A percentile compares a stretch with the other conserved stretches of the same genome.
phyloP scores from a whole-genome alignment of 1,140 invertebrate species.

The Temnothorax longispinosus region DNA sequence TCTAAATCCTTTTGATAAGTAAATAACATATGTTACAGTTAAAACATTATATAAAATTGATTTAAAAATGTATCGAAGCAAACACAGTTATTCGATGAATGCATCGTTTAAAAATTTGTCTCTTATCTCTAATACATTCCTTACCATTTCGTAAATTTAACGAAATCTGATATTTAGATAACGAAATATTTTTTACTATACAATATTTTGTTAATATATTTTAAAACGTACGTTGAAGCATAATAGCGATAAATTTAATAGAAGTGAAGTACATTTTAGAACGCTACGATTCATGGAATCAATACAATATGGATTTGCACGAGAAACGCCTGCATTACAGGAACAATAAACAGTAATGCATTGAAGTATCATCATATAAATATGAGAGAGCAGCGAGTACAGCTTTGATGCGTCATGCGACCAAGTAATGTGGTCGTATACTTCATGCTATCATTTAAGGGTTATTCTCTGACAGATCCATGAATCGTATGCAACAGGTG shows the following conservation, averaged over 20 bases:
- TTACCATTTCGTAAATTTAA: not conserved
- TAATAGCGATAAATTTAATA: not conserved
- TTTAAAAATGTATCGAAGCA: not conserved
- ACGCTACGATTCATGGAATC: not conserved
- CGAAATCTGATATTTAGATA: not conserved
- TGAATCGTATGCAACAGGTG: slow-evolving; percentile 39
- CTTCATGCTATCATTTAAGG: slow-evolving; percentile 29
- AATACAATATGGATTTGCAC: not conserved
- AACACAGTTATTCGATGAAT: slow-evolving; percentile 40
- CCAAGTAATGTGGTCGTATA: not conserved
- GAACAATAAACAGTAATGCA: not conserved
- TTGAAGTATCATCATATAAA: slow-evolving; percentile 10
- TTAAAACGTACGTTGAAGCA: not conserved
- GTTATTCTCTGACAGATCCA: slow-evolving; percentile 30
- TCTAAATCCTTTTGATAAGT: not conserved
- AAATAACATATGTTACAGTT: not conserved
- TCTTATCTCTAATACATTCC: not conserved
- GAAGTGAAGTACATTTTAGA: not conserved
- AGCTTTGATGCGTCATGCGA: not conserved
- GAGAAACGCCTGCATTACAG: not conserved
- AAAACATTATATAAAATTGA: slow-evolving; percentile 2
- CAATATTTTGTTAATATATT: not conserved
- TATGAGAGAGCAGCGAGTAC: not conserved
- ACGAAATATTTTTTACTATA: not conserved
- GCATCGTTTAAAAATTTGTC: not conserved